phyloP scores from a whole-genome alignment of 2,888 invertebrate species.

The Neelides folsomi region DNA sequence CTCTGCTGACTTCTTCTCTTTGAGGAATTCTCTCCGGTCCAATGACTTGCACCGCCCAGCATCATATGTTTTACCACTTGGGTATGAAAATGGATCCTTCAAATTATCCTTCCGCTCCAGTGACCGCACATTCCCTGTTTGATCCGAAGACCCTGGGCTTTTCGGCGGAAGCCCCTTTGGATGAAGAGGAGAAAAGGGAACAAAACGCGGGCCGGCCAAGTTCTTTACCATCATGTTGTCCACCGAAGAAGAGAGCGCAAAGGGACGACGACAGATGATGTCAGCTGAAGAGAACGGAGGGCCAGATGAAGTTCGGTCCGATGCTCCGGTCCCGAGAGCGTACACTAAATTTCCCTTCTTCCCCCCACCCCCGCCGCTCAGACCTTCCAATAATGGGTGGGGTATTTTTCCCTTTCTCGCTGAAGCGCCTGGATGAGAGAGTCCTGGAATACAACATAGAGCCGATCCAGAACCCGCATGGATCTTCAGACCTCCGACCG shows the following conservation, averaged over 20 bases:
- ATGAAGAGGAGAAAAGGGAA: constrained; percentile 5
- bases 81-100: constrained; percentile 19
- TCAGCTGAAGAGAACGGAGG: constrained; percentile 27
- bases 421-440: constrained; percentile 61
- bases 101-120: constrained; percentile 21
- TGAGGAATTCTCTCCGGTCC: constrained; percentile 22
- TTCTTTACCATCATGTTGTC: too few relatives aligned
- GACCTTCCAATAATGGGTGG: constrained; percentile 52
- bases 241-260: too few relatives aligned
- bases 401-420: constrained; percentile 62
- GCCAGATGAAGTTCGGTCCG: constrained; percentile 28
- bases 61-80: constrained; percentile 19
- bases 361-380: constrained; percentile 8
- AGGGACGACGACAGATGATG: too few relatives aligned
- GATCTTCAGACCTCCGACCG: constrained; percentile 43
- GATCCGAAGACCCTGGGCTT: constrained; percentile 17
- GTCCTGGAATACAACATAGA: constrained; percentile 72
- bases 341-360: too few relatives aligned
- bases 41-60: constrained; percentile 26
- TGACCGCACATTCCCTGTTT: constrained; percentile 24
- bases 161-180: constrained; percentile 31
- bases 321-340: background rate
- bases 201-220: too few relatives aligned
- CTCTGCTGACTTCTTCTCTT: constrained; percentile 21
- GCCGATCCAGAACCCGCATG: constrained; percentile 48